phyloP scores from a whole-genome alignment of 35 echinoderm and acorn worm species.

The Heliocidaris tuberculata region DNA sequence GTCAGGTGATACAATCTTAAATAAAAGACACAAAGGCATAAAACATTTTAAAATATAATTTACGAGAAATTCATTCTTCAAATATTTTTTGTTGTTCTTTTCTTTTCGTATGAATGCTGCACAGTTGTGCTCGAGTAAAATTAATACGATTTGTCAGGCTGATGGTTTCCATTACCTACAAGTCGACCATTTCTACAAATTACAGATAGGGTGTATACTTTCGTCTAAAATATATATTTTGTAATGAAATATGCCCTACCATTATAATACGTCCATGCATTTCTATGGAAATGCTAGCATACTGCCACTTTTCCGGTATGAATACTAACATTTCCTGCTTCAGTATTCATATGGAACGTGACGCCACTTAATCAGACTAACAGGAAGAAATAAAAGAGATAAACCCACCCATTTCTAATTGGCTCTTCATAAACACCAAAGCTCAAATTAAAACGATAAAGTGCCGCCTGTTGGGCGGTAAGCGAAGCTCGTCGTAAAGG shows the following conservation, averaged over 20 bases:
- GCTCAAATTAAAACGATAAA: not conserved
- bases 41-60: no score
- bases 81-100: no score
- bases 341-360: not conserved
- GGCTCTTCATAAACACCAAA: not conserved
- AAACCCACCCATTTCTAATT: not conserved
- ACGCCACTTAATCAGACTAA: not conserved
- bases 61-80: no score
- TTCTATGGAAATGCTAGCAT: not conserved
- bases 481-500: not conserved
- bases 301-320: not conserved
- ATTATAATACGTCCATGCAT: not conserved
- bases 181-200: not conserved
- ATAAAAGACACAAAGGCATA: no score
- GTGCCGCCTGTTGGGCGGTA: not conserved
- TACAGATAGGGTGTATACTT: not conserved
- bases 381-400: not conserved
- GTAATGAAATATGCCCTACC: not conserved
- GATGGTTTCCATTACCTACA: not conserved
- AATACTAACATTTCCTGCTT: slow-evolving; percentile 25
- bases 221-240: not conserved
- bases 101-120: no score
- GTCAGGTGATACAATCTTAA: no score
- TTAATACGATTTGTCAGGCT: no score
- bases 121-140: no score